Percentiles rank a stretch among this genome's conserved stretches.
Conservation (phyloP, 2,113 vertebrate genomes). For the Romanogobio albipinnatus region DNA sequence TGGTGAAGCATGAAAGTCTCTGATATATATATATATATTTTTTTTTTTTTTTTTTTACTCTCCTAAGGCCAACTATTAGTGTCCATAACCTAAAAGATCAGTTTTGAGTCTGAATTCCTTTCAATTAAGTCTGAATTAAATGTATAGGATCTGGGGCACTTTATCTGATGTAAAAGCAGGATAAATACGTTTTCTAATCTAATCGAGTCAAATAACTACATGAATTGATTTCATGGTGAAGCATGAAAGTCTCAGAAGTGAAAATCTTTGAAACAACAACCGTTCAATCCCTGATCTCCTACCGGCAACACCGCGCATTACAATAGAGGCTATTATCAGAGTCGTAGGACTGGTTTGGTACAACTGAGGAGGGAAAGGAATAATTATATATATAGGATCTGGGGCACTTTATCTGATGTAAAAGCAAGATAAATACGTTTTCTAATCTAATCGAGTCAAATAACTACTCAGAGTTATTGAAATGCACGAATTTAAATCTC, state of each 20-base stretch:
- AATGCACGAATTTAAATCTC: background rate
- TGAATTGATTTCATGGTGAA: background rate
- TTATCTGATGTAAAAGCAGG: too few species aligned
- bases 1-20: background rate
- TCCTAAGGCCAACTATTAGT: too few species aligned
- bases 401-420: background rate
- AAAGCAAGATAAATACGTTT: background rate
- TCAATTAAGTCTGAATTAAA: too few species aligned
- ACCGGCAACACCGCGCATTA: background rate
- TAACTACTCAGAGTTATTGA: too few species aligned
- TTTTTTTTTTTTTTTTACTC: too few species aligned
- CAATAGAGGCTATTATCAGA: background rate
- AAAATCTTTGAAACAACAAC: background rate
- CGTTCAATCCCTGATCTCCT: background rate
- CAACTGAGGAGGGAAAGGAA: background rate
- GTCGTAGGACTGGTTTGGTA: background rate
- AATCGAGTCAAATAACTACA: too few species aligned
- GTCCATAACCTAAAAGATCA: too few species aligned
- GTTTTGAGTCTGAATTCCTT: too few species aligned
- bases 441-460: background rate
- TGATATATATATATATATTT: too few species aligned
- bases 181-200: too few species aligned
- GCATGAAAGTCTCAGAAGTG: slow-evolving; percentile 4
- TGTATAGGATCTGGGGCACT: too few species aligned
- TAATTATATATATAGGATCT: background rate